Conservation (phyloP, 2,888 invertebrate species). For the Furcula furcula region DNA sequence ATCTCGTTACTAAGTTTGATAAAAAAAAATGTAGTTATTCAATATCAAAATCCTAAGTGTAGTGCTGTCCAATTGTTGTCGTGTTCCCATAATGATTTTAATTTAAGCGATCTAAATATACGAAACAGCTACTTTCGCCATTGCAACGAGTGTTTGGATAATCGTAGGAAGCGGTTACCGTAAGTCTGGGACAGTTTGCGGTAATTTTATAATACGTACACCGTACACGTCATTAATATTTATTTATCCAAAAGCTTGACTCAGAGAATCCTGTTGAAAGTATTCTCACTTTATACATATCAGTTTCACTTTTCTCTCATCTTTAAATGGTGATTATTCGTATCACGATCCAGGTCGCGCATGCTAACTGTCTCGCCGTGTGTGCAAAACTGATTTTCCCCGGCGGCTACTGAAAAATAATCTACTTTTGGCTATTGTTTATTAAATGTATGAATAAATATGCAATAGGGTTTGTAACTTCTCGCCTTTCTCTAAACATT, state of each 20-base stretch:
- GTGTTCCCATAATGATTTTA: slow-evolving; percentile 52
- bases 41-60: not conserved
- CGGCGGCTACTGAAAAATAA: slow-evolving; percentile 29
- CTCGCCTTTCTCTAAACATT: no score
- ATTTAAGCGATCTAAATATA: slow-evolving; percentile 43
- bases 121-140: slow-evolving; percentile 44
- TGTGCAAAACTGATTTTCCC: slow-evolving; percentile 43
- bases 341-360: slow-evolving; percentile 74
- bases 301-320: slow-evolving; percentile 78
- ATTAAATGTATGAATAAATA: no score
- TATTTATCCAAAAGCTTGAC: slow-evolving; percentile 30
- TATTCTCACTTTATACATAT: slow-evolving; percentile 61
- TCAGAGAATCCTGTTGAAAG: slow-evolving; percentile 74
- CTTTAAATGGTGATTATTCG: slow-evolving; percentile 65
- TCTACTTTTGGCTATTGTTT: slow-evolving; percentile 7
- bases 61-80: slow-evolving; percentile 22
- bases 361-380: slow-evolving; percentile 57
- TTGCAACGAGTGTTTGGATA: slow-evolving; percentile 42
- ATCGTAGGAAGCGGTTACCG: slow-evolving; percentile 53
- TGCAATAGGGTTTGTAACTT: no score
- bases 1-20: no score
- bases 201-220: slow-evolving; percentile 36
- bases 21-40: not conserved
- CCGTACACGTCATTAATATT: slow-evolving; percentile 29
- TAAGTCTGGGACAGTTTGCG: slow-evolving; percentile 41